These are phyloP conservation scores for Laothoe populi DNA, from an alignment of 2,888 invertebrate genomes.

Conservation along the genomic window DNA sequence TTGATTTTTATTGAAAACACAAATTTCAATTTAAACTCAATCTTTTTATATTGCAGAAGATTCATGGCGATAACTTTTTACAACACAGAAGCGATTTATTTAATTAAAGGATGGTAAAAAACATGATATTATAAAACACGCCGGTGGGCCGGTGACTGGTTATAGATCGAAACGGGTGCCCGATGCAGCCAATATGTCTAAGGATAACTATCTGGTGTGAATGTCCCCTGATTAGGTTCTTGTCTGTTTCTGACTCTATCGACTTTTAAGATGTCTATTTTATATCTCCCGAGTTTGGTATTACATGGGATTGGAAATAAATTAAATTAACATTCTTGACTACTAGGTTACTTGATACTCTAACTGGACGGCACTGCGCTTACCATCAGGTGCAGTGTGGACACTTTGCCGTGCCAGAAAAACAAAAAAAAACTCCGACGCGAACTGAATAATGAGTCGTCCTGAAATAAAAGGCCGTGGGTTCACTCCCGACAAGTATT, in stretches of 20 bases:
- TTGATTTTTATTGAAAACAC: constrained; percentile 20
- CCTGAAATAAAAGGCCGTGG: too few relatives aligned
- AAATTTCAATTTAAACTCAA: constrained; percentile 8
- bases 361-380: too few relatives aligned
- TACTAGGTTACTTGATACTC: too few relatives aligned
- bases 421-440: too few relatives aligned
- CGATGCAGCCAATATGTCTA: constrained; percentile 8
- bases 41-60: constrained; percentile 13
- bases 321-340: too few relatives aligned
- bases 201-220: neutral
- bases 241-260: neutral
- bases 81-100: constrained; percentile 17
- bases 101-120: constrained; percentile 22
- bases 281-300: too few relatives aligned
- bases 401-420: too few relatives aligned
- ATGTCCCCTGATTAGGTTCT: neutral
- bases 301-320: too few relatives aligned
- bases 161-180: constrained; percentile 1
- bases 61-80: constrained; percentile 23
- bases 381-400: too few relatives aligned
- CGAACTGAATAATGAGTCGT: too few relatives aligned
- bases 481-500: too few relatives aligned
- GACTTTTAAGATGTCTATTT: too few relatives aligned
- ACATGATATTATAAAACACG: neutral
- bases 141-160: neutral